These are phyloP conservation scores for Tamias sibiricus DNA, from an alignment of 2,113 vertebrate genomes.

Conservation along the genomic window DNA sequence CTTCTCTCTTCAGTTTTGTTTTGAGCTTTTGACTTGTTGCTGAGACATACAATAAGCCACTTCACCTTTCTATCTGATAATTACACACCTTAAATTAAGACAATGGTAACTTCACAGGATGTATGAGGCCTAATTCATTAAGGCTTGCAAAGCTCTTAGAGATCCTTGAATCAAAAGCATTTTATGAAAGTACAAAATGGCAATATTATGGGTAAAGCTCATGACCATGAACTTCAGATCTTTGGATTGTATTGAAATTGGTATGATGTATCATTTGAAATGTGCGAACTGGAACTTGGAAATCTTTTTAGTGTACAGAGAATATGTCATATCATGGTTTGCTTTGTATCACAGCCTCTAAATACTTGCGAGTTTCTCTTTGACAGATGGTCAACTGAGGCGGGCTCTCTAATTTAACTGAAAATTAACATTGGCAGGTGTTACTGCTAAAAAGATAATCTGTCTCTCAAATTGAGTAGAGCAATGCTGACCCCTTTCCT, in stretches of 20 bases:
- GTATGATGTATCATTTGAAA: constrained; percentile 64
- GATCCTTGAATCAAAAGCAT: constrained; percentile 64
- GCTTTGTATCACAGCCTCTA: constrained; percentile 65
- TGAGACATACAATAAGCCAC: constrained; percentile 34
- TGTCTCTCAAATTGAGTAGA: constrained; percentile 73
- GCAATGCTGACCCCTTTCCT: constrained; percentile 69
- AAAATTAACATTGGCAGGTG: constrained; percentile 77
- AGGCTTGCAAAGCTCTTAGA: constrained; percentile 48
- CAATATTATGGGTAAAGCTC: constrained; percentile 54
- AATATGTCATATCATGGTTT: constrained; percentile 61
- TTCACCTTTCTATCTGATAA: constrained; percentile 58
- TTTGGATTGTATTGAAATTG: constrained; percentile 30
- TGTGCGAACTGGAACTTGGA: constrained; percentile 26
- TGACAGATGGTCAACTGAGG: constrained; percentile 78
- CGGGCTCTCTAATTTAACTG: constrained; percentile 75
- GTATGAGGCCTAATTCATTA: constrained; percentile 55
- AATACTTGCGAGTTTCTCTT: constrained; percentile 73
- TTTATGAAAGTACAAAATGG: constrained; percentile 48
- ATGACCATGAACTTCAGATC: constrained; percentile 39
- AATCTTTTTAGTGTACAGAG: constrained; percentile 58
- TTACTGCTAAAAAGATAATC: constrained; percentile 74
- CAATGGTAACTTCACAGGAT: constrained; percentile 57
- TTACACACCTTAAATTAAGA: constrained; percentile 63
- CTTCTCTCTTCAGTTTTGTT: constrained; percentile 39
- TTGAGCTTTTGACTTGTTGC: constrained; percentile 51